Evolutionary conservation across 1,140 invertebrate species (phyloP), one percentile per base, ranked within the genome.

Genomic region (Camponotus floridanus): DNA sequence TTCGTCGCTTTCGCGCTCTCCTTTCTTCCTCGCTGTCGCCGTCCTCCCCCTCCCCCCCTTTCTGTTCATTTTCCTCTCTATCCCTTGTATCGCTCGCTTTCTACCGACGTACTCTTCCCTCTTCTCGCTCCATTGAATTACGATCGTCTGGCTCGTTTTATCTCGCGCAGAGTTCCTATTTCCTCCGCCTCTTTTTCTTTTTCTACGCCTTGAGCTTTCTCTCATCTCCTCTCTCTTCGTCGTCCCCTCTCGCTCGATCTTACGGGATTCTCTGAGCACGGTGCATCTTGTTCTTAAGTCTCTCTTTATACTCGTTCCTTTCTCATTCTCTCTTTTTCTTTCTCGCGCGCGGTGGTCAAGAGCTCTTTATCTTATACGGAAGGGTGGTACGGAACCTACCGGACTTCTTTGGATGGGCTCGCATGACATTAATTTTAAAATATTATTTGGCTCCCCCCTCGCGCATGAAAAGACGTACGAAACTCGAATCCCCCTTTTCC

Each of bases 361-460:
- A 76, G 88, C 76, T 89, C 86, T 90, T 91, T 90, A 88, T 91
- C 84, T 92, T 91, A 90, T 80, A 84, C 83, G 91, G 87, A 87
- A 91, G 92, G 89, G 57, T 90, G 89, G 84, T 86, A 78, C 84
- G 81, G 83, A 78, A 81, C 73, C 86, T 86, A 90, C 88, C 88
- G 85, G 78, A 83, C 87, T 83, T 83, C 79, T 89, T 92, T 89
- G 81, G 68, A 87, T 76, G 88, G 76, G 79, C 81, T 86, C 88
- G 85, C 91, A 87, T 91, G 92, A 92, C 91, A 92, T 92, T 92
- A 93, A 93, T 93, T 93, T 93, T 93, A 87, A 93, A 93, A 92
- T 93, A 93, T 93, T 92, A 92, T 93, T 92, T 88, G 87, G 86
- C 55, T 79, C 88, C 42, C 88, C 74, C 80, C 76, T 76, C 39